phyloP scores from a whole-genome alignment of 2,113 vertebrate genomes.

The Pavo muticus region DNA sequence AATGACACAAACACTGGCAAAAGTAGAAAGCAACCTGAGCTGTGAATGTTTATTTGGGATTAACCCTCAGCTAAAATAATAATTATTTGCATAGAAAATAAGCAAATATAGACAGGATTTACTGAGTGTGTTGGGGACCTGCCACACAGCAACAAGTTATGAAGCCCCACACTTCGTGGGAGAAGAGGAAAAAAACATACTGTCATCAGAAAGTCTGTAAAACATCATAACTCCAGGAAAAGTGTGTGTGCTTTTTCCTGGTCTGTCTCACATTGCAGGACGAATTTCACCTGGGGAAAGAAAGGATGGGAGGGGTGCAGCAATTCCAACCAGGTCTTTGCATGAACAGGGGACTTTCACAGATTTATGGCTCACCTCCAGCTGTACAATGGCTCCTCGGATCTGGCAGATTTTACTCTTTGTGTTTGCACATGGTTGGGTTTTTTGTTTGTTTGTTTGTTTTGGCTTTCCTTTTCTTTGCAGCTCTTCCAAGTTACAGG shows the following conservation, averaged over 20 bases:
- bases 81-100: background rate
- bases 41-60: background rate
- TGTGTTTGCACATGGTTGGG: background rate
- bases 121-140: background rate
- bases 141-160: background rate
- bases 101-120: background rate
- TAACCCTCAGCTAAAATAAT: constrained; percentile 15
- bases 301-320: background rate
- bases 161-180: background rate
- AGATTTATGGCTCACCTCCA: constrained; percentile 22
- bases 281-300: constrained; percentile 30
- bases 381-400: background rate
- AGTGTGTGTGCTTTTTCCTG: background rate
- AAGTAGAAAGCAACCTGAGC: background rate
- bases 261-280: background rate
- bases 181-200: background rate
- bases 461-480: constrained; percentile 29
- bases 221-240: background rate
- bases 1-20: background rate
- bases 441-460: constrained; percentile 31
- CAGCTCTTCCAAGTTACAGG: constrained; percentile 45
- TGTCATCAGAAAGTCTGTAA: background rate
- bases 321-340: background rate
- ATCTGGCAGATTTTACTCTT: constrained; percentile 34
- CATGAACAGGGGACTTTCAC: constrained; percentile 38